These are phyloP conservation scores for Drosophila varians DNA, from an alignment of 1,140 invertebrate species.

Conservation along the genomic window DNA sequence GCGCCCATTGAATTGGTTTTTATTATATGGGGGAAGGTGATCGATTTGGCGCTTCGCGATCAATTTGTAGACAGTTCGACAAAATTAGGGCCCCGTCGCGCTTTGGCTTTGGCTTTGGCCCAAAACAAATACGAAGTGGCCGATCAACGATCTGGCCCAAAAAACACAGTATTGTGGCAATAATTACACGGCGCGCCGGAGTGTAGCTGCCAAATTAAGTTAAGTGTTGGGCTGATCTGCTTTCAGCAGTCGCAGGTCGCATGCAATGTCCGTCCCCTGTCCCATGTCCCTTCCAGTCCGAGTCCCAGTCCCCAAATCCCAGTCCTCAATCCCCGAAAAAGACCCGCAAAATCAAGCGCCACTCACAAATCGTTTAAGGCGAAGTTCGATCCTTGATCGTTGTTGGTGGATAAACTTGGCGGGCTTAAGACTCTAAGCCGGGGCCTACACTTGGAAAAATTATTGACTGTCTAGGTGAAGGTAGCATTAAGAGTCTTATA, in stretches of 20 bases:
- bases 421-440: conserved; percentile 37
- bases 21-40: conserved; percentile 78
- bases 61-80: conserved; percentile 79
- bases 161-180: conserved; percentile 67
- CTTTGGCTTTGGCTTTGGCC: too few species aligned
- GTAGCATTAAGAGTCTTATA: too few species aligned
- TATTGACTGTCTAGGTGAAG: too few species aligned
- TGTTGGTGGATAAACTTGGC: conserved; percentile 62
- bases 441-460: conserved; percentile 24
- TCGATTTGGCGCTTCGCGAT: conserved; percentile 83
- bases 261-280: conserved; percentile 33
- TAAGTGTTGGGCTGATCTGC: conserved; percentile 79
- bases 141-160: conserved; percentile 12
- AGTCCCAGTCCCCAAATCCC: conserved; percentile 5
- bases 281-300: background rate
- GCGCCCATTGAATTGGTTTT: conserved; percentile 53
- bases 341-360: conserved; percentile 42
- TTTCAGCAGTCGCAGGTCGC: conserved; percentile 59
- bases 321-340: background rate
- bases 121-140: conserved; percentile 60
- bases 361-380: conserved; percentile 74
- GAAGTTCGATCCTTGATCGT: conserved; percentile 74
- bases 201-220: conserved; percentile 82
- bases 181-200: conserved; percentile 70
- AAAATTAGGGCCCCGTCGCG: conserved; percentile 61